Evolutionary conservation across 2,797 vertebrate genomes (phyloP).

Genomic region (Gastrophryne carolinensis): DNA sequence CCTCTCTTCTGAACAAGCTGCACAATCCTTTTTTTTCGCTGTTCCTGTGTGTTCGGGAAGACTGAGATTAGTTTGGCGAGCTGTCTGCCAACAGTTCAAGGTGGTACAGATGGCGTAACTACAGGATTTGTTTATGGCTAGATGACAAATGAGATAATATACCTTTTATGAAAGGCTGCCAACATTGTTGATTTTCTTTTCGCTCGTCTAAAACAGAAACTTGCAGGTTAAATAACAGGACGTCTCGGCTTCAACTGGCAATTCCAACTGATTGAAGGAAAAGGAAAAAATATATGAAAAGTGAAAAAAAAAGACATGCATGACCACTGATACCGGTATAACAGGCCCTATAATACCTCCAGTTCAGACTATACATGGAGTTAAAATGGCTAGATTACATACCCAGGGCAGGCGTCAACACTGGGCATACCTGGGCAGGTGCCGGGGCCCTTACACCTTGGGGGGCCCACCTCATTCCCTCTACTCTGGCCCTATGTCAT

Average conservation of each 20-base stretch:
- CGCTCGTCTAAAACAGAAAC: background rate
- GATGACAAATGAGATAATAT: slow-evolving; percentile 42
- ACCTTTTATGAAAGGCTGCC: slow-evolving; percentile 30
- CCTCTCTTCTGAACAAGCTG: slow-evolving; percentile 20
- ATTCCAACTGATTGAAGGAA: background rate
- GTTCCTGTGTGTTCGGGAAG: slow-evolving; percentile 23
- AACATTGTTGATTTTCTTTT: slow-evolving; percentile 26
- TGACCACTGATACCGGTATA: too few relatives aligned
- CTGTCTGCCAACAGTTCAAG: slow-evolving; percentile 34
- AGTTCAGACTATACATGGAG: too few relatives aligned
- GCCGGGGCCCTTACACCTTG: too few relatives aligned
- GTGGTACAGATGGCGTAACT: slow-evolving; percentile 44
- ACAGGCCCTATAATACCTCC: too few relatives aligned
- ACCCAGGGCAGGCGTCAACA: too few relatives aligned
- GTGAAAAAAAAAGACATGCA: too few relatives aligned
- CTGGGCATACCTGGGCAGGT: too few relatives aligned
- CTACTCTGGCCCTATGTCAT: too few relatives aligned
- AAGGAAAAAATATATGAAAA: too few relatives aligned
- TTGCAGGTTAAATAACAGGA: background rate
- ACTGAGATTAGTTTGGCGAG: slow-evolving; percentile 31
- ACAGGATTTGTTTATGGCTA: slow-evolving; percentile 39
- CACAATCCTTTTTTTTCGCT: slow-evolving; percentile 16
- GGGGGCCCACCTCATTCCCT: too few relatives aligned
- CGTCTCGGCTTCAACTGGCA: background rate
- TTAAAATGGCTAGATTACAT: too few relatives aligned